Percentiles rank a stretch among this genome's conserved stretches.
Evolutionary conservation across 2,888 invertebrate genomes (phyloP).

Genomic region (Toxonevra muliebris): DNA sequence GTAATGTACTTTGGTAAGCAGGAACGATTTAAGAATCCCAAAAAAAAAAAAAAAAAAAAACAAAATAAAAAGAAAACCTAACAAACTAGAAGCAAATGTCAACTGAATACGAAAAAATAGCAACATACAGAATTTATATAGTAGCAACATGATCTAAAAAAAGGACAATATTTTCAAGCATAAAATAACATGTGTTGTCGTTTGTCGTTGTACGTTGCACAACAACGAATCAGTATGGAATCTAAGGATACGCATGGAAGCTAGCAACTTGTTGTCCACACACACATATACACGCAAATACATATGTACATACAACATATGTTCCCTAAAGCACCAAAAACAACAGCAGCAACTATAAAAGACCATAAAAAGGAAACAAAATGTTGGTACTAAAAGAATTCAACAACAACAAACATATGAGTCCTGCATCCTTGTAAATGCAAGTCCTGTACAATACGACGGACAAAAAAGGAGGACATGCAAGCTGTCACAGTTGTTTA

Average conservation of each 20-base stretch:
- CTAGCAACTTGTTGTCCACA: too few species aligned
- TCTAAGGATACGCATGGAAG: constrained; percentile 8
- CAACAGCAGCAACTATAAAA: too few species aligned
- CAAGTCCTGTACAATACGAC: constrained; percentile 21
- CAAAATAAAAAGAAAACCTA: too few species aligned
- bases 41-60: too few species aligned
- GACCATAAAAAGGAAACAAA: neutral
- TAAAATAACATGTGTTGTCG: constrained; percentile 6
- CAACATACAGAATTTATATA: too few species aligned
- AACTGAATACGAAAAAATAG: neutral
- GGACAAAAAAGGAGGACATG: constrained; percentile 46
- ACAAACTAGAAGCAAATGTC: neutral
- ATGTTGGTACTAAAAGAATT: neutral
- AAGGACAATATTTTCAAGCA: too few species aligned
- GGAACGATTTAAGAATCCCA: too few species aligned
- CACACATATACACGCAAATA: too few species aligned
- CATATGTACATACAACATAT: too few species aligned
- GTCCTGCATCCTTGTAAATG: constrained; percentile 29
- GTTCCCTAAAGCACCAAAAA: too few species aligned
- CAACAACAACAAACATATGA: constrained; percentile 26
- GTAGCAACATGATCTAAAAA: too few species aligned
- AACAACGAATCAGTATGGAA: constrained; percentile 57
- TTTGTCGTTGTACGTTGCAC: constrained; percentile 10
- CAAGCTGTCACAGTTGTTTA: constrained; percentile 56
- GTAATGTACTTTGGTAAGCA: too few species aligned